Conservation (phyloP, 2,888 invertebrate genomes). For the Scotopteryx bipunctaria region DNA sequence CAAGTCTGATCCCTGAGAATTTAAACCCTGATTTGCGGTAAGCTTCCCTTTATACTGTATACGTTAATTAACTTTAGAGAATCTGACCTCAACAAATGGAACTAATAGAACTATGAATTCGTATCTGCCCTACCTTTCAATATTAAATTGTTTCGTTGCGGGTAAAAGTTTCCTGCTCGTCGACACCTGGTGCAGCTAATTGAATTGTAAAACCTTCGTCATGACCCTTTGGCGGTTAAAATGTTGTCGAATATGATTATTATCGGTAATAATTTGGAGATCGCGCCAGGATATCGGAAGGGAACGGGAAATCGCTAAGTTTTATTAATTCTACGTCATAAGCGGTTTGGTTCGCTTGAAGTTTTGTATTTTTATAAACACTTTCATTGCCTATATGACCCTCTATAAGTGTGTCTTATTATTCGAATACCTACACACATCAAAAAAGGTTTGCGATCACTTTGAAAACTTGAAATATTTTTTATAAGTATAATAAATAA, state of each 20-base stretch:
- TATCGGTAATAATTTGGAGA: conserved; percentile 70
- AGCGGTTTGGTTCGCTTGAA: not conserved
- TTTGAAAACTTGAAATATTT: too few species aligned
- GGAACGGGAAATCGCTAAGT: conserved; percentile 54
- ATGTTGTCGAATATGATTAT: conserved; percentile 72
- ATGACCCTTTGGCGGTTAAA: conserved; percentile 76
- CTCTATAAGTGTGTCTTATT: too few species aligned
- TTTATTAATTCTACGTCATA: conserved; percentile 11
- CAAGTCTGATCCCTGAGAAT: too few species aligned
- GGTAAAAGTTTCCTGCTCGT: conserved; percentile 64
- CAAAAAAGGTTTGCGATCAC: too few species aligned
- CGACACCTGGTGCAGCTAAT: conserved; percentile 77
- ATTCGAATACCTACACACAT: too few species aligned
- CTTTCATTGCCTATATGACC: too few species aligned
- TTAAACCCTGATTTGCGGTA: too few species aligned
- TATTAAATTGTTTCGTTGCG: conserved; percentile 61
- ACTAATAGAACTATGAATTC: conserved; percentile 59
- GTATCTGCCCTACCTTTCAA: conserved; percentile 61
- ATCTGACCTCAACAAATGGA: not conserved
- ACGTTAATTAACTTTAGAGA: not conserved
- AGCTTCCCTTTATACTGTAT: too few species aligned
- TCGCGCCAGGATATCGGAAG: conserved; percentile 58
- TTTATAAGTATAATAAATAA: too few species aligned
- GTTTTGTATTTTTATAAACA: too few species aligned
- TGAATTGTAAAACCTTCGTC: conserved; percentile 80